A percentile compares a stretch with the other conserved stretches of the same genome.
Conservation (phyloP, 1,140 invertebrate species). For the Sycobia sp. region DNA sequence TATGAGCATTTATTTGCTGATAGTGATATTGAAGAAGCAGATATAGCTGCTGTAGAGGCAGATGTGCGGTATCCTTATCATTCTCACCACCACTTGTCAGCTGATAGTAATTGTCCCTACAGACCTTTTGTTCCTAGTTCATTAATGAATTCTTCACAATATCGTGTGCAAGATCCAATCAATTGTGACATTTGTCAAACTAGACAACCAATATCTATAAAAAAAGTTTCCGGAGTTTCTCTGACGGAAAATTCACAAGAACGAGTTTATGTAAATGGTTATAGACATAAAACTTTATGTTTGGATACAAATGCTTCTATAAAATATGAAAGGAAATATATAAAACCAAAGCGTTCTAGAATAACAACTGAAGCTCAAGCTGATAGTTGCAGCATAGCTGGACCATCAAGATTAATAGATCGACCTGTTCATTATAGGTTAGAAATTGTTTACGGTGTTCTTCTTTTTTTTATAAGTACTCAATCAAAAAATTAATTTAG, state of each 20-base stretch:
- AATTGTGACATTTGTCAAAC: conserved; percentile 48
- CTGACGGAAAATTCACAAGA: conserved; percentile 37
- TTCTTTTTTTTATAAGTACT: background rate
- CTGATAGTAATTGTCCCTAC: conserved; percentile 34
- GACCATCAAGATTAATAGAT: conserved; percentile 54
- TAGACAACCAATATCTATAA: conserved; percentile 39
- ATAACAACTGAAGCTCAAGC: conserved; percentile 38
- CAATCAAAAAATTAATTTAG: background rate
- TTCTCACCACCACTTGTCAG: conserved; percentile 38
- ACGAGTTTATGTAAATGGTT: conserved; percentile 26
- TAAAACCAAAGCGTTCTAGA: conserved; percentile 28
- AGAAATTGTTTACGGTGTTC: conserved; percentile 2
- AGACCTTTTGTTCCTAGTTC: conserved; percentile 36
- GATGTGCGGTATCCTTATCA: conserved; percentile 46
- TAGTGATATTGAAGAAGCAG: conserved; percentile 60
- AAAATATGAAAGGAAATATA: conserved; percentile 43
- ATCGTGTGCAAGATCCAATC: conserved; percentile 39
- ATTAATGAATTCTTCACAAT: conserved; percentile 37
- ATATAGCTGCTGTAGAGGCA: conserved; percentile 50
- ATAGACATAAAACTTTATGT: conserved; percentile 42
- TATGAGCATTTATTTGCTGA: conserved; percentile 63
- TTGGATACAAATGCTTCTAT: conserved; percentile 40
- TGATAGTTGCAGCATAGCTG: conserved; percentile 48
- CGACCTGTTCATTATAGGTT: conserved; percentile 49
- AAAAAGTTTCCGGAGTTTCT: conserved; percentile 34